These are phyloP conservation scores for Chymomyza caudatula DNA, from an alignment of 2,888 invertebrate genomes.

Conservation along the genomic window DNA sequence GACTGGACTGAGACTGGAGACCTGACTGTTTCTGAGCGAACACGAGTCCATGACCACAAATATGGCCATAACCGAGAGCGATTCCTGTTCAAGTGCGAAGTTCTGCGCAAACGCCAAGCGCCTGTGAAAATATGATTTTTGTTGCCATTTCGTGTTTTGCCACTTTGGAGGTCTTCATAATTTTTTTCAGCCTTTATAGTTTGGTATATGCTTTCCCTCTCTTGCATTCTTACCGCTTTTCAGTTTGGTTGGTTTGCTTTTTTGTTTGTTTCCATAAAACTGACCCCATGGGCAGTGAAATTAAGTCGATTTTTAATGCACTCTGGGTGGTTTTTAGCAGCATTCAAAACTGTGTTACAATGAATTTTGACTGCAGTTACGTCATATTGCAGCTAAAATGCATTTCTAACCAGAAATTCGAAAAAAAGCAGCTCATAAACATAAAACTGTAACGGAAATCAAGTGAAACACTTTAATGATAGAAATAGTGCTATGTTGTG, in stretches of 20 bases:
- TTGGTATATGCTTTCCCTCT: not conserved
- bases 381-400: not conserved
- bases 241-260: slow-evolving; percentile 27
- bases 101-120: slow-evolving; percentile 74
- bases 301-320: slow-evolving; percentile 73
- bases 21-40: not conserved
- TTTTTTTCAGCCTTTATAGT: slow-evolving; percentile 31
- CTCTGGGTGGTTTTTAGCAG: slow-evolving; percentile 53
- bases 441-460: too few relatives aligned
- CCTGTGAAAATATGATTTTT: slow-evolving; percentile 74
- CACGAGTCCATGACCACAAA: not conserved
- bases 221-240: slow-evolving; percentile 19
- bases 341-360: slow-evolving; percentile 7
- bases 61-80: not conserved
- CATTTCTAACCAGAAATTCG: too few relatives aligned
- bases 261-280: slow-evolving; percentile 62
- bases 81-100: slow-evolving; percentile 64
- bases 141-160: slow-evolving; percentile 73
- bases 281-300: slow-evolving; percentile 74
- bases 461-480: too few relatives aligned
- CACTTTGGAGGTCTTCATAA: slow-evolving; percentile 74
- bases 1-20: slow-evolving; percentile 8
- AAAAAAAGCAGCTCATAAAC: too few relatives aligned
- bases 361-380: slow-evolving; percentile 18
- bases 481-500: too few relatives aligned